Evolutionary conservation across 2,113 vertebrate species (phyloP).

Genomic region (Caretta caretta): DNA sequence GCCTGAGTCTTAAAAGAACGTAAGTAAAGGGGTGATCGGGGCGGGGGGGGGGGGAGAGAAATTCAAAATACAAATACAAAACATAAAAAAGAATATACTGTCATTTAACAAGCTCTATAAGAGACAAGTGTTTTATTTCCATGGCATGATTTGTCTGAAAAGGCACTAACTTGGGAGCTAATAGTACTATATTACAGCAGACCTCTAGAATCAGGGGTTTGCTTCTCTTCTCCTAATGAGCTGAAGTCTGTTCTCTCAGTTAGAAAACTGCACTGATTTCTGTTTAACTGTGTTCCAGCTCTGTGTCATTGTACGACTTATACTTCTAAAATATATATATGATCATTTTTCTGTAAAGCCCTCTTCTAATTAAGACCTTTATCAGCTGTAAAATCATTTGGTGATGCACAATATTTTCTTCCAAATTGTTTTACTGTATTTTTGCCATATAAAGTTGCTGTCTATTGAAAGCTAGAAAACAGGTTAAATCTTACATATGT

Average conservation of each 20-base stretch:
- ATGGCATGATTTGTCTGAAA: background rate
- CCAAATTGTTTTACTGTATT: background rate
- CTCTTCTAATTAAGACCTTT: too few species aligned
- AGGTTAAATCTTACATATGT: background rate
- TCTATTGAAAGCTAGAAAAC: background rate
- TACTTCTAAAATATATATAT: too few species aligned
- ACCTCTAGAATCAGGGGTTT: background rate
- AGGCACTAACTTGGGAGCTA: background rate
- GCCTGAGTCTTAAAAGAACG: background rate
- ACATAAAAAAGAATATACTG: background rate
- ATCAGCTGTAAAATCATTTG: too few species aligned
- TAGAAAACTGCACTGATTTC: background rate
- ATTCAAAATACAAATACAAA: constrained; percentile 2
- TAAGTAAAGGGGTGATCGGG: background rate
- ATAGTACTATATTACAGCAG: background rate
- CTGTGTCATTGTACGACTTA: fast-evolving
- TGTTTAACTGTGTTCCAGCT: background rate
- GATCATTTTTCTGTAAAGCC: too few species aligned
- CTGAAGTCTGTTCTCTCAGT: background rate
- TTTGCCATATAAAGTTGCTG: background rate
- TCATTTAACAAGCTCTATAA: background rate
- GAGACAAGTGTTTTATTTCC: background rate
- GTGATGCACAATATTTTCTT: too few species aligned
- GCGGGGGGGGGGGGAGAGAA: background rate
- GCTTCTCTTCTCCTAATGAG: background rate